These are phyloP conservation scores for Drymonia ruficornis DNA, from an alignment of 2,888 invertebrate genomes.

Conservation along the genomic window DNA sequence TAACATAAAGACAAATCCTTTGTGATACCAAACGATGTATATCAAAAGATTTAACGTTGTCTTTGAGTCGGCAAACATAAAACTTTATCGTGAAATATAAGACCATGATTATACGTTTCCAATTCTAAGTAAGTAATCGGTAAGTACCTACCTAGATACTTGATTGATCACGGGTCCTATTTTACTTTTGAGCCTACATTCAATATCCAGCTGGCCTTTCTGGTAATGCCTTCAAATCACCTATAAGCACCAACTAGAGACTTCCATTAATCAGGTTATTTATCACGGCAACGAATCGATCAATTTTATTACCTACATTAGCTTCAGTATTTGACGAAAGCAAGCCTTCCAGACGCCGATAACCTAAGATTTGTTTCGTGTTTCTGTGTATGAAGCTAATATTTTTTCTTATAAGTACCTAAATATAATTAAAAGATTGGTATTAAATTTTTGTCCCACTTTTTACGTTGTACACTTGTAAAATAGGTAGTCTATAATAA, in stretches of 20 bases:
- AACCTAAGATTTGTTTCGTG: background rate
- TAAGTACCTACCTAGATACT: no score
- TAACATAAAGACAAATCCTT: background rate
- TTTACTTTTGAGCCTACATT: background rate
- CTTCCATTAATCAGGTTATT: background rate
- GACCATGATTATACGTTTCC: background rate
- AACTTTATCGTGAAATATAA: background rate
- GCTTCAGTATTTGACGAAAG: background rate
- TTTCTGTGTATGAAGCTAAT: background rate
- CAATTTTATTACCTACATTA: background rate
- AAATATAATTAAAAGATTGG: no score
- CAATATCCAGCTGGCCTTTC: background rate
- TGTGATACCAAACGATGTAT: background rate
- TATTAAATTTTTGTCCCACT: no score
- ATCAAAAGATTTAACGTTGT: background rate
- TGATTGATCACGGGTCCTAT: background rate
- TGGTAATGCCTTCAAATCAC: background rate
- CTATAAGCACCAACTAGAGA: background rate
- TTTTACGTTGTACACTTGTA: no score
- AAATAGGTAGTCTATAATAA: no score
- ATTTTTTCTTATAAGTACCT: no score
- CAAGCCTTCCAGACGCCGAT: background rate
- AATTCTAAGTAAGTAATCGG: background rate
- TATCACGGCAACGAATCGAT: slow-evolving; percentile 2
- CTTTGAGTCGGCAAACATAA: background rate